Evolutionary conservation across 2,797 vertebrate genomes (phyloP), one percentile per base, ranked within the genome.

Genomic region (Bradypodion pumilum): DNA sequence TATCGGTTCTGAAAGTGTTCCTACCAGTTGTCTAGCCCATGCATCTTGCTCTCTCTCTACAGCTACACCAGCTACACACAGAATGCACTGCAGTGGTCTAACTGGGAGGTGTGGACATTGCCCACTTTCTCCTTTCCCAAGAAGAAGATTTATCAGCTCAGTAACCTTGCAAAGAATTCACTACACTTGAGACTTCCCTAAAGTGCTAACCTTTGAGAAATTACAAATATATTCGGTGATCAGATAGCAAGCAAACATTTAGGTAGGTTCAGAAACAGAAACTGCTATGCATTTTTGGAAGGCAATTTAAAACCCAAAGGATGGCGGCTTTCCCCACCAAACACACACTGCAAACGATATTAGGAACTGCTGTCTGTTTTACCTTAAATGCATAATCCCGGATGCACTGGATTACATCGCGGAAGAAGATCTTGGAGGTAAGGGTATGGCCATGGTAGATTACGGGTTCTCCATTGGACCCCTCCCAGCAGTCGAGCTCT

Each of bases 401-500:
- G 86, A 99, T 98, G 79, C 97, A 97, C 94, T 97, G 96, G n/a
- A 99, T 97, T 80, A 98, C 98, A 0, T 98, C 98, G 0, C 97
- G 97, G 92, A 99, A 99, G 81, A 97, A 95, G 93, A 99, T 97
- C 93, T 99, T 99, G 86, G 98, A 98, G 92, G 98, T 99, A 74
- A 99, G 95, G 0, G 98, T 98, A 96, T 98, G 97, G 80, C 98
- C 98, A 0, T 99, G 98, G 93, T 97, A 99, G 87, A 99, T 97
- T 12, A 98, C 32, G 0, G 98, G 98, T 16, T 99, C 98, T 3
- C 98, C 98, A 0, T 97, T 97, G 0, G 98, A 96, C 12, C 98
- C 98, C 46, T 99, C 98, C 98, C 98, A 99, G 92, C 98, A 99
- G 95, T 99, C 98, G 89, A 99, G 95, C 94, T 99, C 98, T 93